Evolutionary conservation across 2,888 invertebrate species (phyloP).

Genomic region (Thyatira batis): DNA sequence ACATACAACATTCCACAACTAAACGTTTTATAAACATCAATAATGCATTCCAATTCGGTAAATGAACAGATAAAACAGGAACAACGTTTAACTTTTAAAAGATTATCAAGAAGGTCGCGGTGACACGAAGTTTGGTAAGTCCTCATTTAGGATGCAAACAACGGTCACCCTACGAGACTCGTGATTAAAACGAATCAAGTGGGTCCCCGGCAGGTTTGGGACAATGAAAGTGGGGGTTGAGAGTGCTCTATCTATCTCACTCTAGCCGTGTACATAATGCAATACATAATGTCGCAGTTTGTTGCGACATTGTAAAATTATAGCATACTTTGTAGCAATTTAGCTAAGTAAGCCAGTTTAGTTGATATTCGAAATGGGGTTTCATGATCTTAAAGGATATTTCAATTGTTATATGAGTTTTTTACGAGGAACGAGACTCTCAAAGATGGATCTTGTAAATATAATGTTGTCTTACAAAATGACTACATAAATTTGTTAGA

Average conservation of each 20-base stretch:
- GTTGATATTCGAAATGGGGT: too few relatives aligned
- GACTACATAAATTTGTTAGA: too few relatives aligned
- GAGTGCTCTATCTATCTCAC: background rate
- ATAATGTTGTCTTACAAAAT: too few relatives aligned
- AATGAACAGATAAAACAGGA: background rate
- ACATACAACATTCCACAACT: too few relatives aligned
- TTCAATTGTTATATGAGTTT: too few relatives aligned
- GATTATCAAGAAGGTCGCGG: background rate
- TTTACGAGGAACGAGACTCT: too few relatives aligned
- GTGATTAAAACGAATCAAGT: constrained; percentile 32
- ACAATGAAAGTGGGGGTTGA: constrained; percentile 16
- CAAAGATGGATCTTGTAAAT: too few relatives aligned
- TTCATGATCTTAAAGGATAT: too few relatives aligned
- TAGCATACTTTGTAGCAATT: background rate
- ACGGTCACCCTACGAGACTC: constrained; percentile 16
- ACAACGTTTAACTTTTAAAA: background rate
- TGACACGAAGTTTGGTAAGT: background rate
- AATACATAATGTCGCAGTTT: background rate
- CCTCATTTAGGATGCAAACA: constrained; percentile 12
- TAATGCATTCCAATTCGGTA: background rate
- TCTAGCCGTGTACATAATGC: background rate
- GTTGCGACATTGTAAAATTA: background rate
- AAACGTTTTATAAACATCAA: too few relatives aligned
- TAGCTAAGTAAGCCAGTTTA: too few relatives aligned
- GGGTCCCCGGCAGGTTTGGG: constrained; percentile 20